A percentile compares a stretch with the other conserved stretches of the same genome.
Conservation (phyloP, 2,888 invertebrate species). For the Chrysodeixis includens region DNA sequence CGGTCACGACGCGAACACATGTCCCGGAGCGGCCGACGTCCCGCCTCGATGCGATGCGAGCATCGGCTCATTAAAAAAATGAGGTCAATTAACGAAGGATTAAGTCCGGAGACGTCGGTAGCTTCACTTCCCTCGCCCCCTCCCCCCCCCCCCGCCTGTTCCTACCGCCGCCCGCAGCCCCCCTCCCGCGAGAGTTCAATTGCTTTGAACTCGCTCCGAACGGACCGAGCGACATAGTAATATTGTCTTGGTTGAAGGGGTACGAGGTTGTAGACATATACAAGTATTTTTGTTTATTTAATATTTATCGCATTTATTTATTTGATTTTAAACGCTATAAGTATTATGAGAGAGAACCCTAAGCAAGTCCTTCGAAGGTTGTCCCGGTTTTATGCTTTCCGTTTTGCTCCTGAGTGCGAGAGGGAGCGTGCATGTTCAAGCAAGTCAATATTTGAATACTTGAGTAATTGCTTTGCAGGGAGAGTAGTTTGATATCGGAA, state of each 20-base stretch:
- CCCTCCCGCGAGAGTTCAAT: constrained; percentile 79
- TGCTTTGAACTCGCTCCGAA: constrained; percentile 77
- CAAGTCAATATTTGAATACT: constrained; percentile 74
- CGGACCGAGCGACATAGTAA: constrained; percentile 80
- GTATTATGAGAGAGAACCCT: constrained; percentile 74
- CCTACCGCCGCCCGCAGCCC: constrained; percentile 59
- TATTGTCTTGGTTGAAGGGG: constrained; percentile 87
- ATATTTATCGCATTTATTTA: constrained; percentile 88
- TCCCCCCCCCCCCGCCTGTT: constrained; percentile 53
- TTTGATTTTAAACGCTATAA: constrained; percentile 83
- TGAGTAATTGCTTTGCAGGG: constrained; percentile 83
- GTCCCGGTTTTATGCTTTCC: constrained; percentile 90
- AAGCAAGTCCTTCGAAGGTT: constrained; percentile 89
- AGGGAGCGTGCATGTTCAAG: constrained; percentile 84
- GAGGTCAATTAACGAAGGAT: constrained; percentile 86
- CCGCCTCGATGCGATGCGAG: constrained; percentile 66
- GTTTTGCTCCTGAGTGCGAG: constrained; percentile 80
- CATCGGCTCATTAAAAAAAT: constrained; percentile 80
- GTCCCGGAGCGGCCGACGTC: constrained; percentile 75
- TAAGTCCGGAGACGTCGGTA: constrained; percentile 81
- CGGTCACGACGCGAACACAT: constrained; percentile 67
- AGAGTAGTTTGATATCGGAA: constrained; percentile 69
- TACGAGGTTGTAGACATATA: constrained; percentile 87
- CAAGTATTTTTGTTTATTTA: constrained; percentile 84
- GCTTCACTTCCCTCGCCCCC: constrained; percentile 67